Evolutionary conservation across 2,888 invertebrate species (phyloP).

Genomic region (Galeopsomyia nigrocyanea): DNA sequence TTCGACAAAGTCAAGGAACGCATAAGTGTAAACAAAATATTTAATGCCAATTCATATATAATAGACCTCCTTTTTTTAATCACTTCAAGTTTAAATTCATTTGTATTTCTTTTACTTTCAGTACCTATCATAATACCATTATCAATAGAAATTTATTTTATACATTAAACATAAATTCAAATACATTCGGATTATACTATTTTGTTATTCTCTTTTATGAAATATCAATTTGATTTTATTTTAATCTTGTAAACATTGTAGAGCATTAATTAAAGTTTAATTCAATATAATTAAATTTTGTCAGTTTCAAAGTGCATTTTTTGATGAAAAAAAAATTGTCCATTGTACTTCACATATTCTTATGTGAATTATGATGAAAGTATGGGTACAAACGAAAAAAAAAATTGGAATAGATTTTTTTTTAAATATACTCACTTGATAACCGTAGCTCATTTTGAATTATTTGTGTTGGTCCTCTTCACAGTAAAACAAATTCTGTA

Average conservation of each 20-base stretch:
- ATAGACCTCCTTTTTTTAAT: conserved; percentile 11
- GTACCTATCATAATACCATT: not conserved
- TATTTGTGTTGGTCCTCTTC: conserved; percentile 15
- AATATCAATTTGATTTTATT: not conserved
- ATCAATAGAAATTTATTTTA: too few species aligned
- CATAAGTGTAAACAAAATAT: conserved; percentile 33
- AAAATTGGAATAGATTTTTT: not conserved
- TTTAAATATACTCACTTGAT: conserved; percentile 58
- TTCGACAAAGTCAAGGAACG: conserved; percentile 40
- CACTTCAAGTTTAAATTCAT: not conserved
- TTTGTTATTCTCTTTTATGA: too few species aligned
- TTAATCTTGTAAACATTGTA: not conserved
- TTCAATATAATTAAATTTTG: not conserved
- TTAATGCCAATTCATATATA: conserved; percentile 6
- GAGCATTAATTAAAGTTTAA: not conserved
- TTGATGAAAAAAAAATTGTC: too few species aligned
- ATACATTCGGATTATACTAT: too few species aligned
- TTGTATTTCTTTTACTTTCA: conserved; percentile 25
- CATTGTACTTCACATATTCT: not conserved
- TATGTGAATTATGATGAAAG: not conserved
- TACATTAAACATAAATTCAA: too few species aligned
- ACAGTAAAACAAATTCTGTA: conserved; percentile 23
- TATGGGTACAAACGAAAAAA: conserved; percentile 20
- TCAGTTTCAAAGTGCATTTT: too few species aligned
- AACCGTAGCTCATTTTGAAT: conserved; percentile 64